These are phyloP conservation scores for Brachypodius melanocephalos DNA, from an alignment of 2,113 vertebrate species.

Conservation along the genomic window DNA sequence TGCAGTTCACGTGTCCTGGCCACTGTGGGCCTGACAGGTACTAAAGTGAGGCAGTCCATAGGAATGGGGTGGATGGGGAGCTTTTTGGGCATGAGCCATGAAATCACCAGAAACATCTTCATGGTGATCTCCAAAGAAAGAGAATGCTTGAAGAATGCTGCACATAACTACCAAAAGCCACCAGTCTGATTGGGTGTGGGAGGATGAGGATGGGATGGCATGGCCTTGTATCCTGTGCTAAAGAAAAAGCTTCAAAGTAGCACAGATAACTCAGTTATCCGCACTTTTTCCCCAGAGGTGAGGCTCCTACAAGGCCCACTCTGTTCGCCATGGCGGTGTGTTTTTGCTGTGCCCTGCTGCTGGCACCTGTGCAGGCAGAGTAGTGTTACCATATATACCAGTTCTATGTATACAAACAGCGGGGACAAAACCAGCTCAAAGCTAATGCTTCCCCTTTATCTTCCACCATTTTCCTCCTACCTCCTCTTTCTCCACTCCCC, in stretches of 20 bases:
- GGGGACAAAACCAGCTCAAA: background rate
- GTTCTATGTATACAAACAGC: background rate
- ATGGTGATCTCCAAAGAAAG: background rate
- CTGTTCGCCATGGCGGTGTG: background rate
- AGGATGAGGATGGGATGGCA: background rate
- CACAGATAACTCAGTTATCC: background rate
- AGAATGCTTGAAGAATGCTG: background rate
- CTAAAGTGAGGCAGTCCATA: background rate
- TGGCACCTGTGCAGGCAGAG: background rate
- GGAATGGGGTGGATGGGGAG: background rate
- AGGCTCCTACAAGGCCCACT: background rate
- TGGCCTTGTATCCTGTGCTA: background rate
- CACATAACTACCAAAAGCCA: rapidly evolving
- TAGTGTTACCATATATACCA: background rate
- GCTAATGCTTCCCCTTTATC: background rate
- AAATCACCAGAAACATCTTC: background rate
- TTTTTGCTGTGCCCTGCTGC: background rate
- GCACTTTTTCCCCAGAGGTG: background rate
- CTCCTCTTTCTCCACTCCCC: background rate
- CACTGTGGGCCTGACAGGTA: background rate
- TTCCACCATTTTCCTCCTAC: background rate
- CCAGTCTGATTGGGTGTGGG: background rate
- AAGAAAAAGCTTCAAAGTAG: background rate
- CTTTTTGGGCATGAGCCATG: background rate
- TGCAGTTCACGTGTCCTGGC: background rate